Evolutionary conservation across 2,113 vertebrate species (phyloP).

Genomic region (Merops nubicus): DNA sequence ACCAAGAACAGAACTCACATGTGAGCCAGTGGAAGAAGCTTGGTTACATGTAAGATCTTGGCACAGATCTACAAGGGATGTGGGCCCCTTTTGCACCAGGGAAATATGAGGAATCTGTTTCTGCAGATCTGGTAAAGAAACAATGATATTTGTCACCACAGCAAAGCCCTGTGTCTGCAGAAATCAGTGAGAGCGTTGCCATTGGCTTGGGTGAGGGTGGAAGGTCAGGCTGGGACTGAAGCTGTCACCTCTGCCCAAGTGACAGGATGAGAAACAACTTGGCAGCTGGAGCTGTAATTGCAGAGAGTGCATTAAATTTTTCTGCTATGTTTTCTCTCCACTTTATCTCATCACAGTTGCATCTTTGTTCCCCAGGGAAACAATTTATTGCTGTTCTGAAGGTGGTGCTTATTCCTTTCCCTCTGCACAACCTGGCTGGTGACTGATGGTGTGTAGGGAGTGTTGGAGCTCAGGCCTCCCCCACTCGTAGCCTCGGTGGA

Average conservation of each 20-base stretch:
- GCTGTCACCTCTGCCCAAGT: neutral
- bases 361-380: neutral
- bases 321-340: neutral
- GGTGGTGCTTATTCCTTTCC: slow-evolving; percentile 12
- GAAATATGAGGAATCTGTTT: fast-evolving
- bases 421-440: neutral
- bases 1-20: neutral
- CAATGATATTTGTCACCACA: fast-evolving
- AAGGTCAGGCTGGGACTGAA: neutral
- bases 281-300: slow-evolving; percentile 14
- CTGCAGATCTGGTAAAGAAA: neutral
- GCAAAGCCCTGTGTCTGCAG: neutral
- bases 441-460: neutral
- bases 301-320: neutral
- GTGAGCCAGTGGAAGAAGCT: neutral
- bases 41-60: fast-evolving
- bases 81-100: neutral
- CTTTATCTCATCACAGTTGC: neutral
- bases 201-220: neutral
- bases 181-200: fast-evolving
- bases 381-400: slow-evolving; percentile 16
- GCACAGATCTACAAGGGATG: fast-evolving
- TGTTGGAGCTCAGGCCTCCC: neutral
- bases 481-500: fast-evolving
- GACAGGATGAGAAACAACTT: neutral